phyloP scores from a whole-genome alignment of 2,888 invertebrate genomes.

The Spodoptera exigua region DNA sequence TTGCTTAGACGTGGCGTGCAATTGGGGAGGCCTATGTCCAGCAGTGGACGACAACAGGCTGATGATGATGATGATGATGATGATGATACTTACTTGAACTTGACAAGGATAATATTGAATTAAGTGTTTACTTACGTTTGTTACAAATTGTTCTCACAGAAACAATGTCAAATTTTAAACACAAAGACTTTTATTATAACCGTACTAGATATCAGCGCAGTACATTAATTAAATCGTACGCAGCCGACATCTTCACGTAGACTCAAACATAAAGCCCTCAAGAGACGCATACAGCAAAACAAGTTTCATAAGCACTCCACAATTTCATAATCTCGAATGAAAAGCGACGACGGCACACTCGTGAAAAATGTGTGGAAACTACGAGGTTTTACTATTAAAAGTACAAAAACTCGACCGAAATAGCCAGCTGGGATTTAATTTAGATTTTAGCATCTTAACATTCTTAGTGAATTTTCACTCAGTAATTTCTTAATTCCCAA shows the following conservation, averaged over 20 bases:
- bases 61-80: too few species aligned
- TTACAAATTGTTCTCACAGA: too few species aligned
- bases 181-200: conserved; percentile 1
- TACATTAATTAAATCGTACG: conserved; percentile 33
- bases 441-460: conserved; percentile 13
- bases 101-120: too few species aligned
- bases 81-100: too few species aligned
- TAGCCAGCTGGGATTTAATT: conserved; percentile 12
- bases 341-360: conserved; percentile 28
- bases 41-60: too few species aligned
- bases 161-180: too few species aligned
- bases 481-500: conserved; percentile 6
- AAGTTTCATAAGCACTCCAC: conserved; percentile 55
- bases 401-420: conserved; percentile 14
- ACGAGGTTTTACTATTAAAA: conserved; percentile 29
- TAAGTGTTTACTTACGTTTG: too few species aligned
- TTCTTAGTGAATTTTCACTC: conserved; percentile 15
- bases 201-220: conserved; percentile 14
- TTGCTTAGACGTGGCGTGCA: too few species aligned
- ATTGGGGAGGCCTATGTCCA: too few species aligned
- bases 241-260: conserved; percentile 34
- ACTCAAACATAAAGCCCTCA: conserved; percentile 55
- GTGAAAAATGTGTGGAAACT: conserved; percentile 49
- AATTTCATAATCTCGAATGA: conserved; percentile 53
- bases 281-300: conserved; percentile 55